phyloP scores from a whole-genome alignment of 1,140 invertebrate genomes.

The Ooceraea biroi region DNA sequence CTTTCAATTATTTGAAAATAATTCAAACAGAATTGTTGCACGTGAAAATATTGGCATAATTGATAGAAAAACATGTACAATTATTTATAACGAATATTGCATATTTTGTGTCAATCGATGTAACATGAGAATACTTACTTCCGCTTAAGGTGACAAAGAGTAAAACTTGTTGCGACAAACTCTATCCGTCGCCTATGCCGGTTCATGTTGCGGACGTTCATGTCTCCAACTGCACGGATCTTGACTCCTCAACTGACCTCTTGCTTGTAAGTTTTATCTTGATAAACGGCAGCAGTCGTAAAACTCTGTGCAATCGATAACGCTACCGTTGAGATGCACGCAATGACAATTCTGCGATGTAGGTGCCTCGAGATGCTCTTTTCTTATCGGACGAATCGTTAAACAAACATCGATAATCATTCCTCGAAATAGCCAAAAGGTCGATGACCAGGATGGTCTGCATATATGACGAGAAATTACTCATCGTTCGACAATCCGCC shows the following conservation, averaged over 20 bases:
- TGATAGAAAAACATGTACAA: too few relatives aligned
- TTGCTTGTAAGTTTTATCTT: conserved; percentile 47
- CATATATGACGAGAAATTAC: too few relatives aligned
- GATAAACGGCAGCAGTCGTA: conserved; percentile 36
- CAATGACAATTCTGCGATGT: conserved; percentile 25
- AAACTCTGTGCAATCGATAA: conserved; percentile 17
- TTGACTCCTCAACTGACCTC: neutral
- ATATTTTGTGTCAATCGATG: too few relatives aligned
- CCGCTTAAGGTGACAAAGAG: conserved; percentile 2
- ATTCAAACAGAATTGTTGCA: too few relatives aligned
- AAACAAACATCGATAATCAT: neutral
- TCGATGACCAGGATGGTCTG: neutral
- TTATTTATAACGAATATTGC: too few relatives aligned
- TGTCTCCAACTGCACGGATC: neutral
- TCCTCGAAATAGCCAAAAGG: conserved; percentile 5
- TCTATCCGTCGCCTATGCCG: conserved; percentile 8
- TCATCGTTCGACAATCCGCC: neutral
- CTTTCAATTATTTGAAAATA: too few relatives aligned
- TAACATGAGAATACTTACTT: too few relatives aligned
- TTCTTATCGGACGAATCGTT: neutral
- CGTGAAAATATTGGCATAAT: too few relatives aligned
- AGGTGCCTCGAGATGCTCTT: neutral
- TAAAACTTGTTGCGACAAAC: neutral
- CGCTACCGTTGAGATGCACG: conserved; percentile 7
- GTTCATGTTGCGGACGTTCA: neutral